These are phyloP conservation scores for Epistrophe grossulariae DNA, from an alignment of 2,888 invertebrate genomes.

Conservation along the genomic window DNA sequence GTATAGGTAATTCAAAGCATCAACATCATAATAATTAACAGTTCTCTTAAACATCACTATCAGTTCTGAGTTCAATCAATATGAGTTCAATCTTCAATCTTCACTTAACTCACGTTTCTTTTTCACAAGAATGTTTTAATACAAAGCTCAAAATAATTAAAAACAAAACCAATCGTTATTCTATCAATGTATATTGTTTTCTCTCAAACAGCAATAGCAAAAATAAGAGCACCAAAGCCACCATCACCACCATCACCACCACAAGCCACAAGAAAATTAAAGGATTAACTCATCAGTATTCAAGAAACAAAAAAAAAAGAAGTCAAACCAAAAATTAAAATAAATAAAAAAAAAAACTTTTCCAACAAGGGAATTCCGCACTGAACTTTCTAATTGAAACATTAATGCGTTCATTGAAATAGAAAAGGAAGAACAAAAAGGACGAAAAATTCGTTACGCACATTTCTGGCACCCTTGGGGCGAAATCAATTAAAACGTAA, in stretches of 20 bases:
- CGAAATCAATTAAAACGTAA: constrained; percentile 67
- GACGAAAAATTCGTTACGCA: constrained; percentile 46
- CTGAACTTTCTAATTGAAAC: constrained; percentile 79
- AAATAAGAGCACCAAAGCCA: constrained; percentile 26
- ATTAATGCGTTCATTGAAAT: constrained; percentile 79
- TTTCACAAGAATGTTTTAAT: too few relatives aligned
- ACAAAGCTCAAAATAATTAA: constrained; percentile 8
- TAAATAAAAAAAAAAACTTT: constrained; percentile 25
- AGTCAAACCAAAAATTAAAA: constrained; percentile 36
- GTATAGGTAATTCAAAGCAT: too few relatives aligned
- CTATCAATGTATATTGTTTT: constrained; percentile 25
- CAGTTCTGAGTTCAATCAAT: too few relatives aligned
- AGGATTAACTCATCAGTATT: constrained; percentile 62
- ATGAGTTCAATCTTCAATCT: too few relatives aligned
- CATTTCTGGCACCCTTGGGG: constrained; percentile 40
- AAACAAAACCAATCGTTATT: constrained; percentile 31
- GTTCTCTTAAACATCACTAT: too few relatives aligned
- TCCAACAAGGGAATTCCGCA: constrained; percentile 40
- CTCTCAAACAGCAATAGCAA: background rate
- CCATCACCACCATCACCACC: background rate
- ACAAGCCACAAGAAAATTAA: constrained; percentile 33
- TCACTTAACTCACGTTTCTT: too few relatives aligned
- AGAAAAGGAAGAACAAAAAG: constrained; percentile 43
- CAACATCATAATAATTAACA: too few relatives aligned
- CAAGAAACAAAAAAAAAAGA: constrained; percentile 13